A percentile compares a stretch with the other conserved stretches of the same genome.
phyloP scores from a whole-genome alignment of 2,113 vertebrate species.

The Danionella cerebrum region DNA sequence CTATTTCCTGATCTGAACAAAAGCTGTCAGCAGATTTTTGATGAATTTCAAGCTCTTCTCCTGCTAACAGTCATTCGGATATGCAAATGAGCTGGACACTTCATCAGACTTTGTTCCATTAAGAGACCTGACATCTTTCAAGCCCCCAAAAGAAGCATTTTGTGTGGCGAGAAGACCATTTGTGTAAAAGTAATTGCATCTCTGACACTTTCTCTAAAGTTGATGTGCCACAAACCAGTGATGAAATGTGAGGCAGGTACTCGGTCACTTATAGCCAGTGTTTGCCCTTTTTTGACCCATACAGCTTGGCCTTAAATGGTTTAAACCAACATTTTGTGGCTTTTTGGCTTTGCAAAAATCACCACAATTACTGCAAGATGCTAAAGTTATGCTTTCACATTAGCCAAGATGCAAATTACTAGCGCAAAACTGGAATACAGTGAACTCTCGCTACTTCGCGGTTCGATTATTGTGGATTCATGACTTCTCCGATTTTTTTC shows the following conservation, averaged over 20 bases:
- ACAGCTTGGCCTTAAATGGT: neutral
- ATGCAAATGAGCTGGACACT: slow-evolving; percentile 28
- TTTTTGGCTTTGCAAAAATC: neutral
- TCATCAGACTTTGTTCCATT: slow-evolving; percentile 17
- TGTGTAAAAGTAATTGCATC: neutral
- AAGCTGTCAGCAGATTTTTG: slow-evolving; percentile 8
- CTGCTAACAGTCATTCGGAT: slow-evolving; percentile 6
- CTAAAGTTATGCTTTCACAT: no score
- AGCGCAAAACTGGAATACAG: no score
- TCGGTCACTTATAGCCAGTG: neutral
- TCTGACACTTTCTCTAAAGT: neutral
- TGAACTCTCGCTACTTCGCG: no score
- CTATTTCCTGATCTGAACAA: slow-evolving; percentile 7
- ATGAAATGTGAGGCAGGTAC: slow-evolving; percentile 6
- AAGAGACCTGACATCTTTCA: slow-evolving; percentile 19
- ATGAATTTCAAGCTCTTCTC: neutral
- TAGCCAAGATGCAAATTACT: no score
- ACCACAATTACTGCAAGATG: no score
- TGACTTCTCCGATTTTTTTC: no score
- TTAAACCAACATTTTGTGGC: neutral
- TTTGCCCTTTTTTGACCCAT: neutral
- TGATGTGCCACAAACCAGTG: slow-evolving; percentile 9
- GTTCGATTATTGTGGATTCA: no score
- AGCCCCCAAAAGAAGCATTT: slow-evolving; percentile 9
- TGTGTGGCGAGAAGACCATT: neutral